Evolutionary conservation across 2,113 vertebrate genomes (phyloP).

Genomic region (Periophthalmus modestus): DNA sequence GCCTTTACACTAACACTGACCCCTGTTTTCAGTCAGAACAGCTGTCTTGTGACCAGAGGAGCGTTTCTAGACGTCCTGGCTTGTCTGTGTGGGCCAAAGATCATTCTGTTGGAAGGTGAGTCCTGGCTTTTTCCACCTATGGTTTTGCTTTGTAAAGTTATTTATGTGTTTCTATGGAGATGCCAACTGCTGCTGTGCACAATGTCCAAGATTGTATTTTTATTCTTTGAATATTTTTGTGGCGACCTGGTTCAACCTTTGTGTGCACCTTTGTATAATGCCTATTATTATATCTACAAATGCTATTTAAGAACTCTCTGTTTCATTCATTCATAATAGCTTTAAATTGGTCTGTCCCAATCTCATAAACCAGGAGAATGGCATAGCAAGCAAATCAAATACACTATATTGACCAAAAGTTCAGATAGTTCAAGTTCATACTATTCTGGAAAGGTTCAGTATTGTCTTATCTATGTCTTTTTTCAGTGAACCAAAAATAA

Average conservation of each 20-base stretch:
- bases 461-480: no score
- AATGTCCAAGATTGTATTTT: neutral
- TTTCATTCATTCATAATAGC: neutral
- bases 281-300: neutral
- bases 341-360: neutral
- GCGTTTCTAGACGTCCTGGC: conserved; percentile 84
- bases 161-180: neutral
- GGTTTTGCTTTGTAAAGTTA: neutral
- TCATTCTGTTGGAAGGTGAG: conserved; percentile 65
- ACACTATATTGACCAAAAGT: no score
- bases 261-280: neutral
- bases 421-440: no score
- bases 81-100: conserved; percentile 70
- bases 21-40: conserved; percentile 78
- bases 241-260: neutral
- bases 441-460: no score
- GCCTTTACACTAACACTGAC: neutral
- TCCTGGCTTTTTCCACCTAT: neutral
- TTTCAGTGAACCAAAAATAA: no score
- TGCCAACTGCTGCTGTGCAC: neutral
- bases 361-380: neutral
- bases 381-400: neutral
- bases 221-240: neutral
- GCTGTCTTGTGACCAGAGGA: conserved; percentile 90
- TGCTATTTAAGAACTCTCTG: neutral